Evolutionary conservation across 64 coral and sea anemone genomes (phyloP), one percentile per base, ranked within the genome.

Genomic region (Anthopleura sola): DNA sequence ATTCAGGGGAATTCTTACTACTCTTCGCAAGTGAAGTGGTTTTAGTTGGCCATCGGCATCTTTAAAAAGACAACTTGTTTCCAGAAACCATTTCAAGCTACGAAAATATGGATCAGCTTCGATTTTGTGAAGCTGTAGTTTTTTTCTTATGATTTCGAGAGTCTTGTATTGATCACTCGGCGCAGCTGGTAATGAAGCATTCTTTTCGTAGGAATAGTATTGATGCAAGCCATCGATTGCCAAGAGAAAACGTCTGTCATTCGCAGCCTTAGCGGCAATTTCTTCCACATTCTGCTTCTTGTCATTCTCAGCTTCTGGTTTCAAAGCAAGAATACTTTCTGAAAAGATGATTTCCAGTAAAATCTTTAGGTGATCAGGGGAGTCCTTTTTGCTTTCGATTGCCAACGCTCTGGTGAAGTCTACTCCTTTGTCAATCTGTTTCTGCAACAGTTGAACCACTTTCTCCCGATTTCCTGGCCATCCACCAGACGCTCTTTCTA

Each of bases 341-440:
- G 36, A 13, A 80, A 80, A 80, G 36, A 80, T 80, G 31, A 80
- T 80, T 80, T 80, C 77, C 13, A 80, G 77, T 80, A 80, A 39
- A 6, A 80, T 80, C 39, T 80, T 80, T 18, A 80, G 17, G 17
- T 8, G 12, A 14, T 80, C 37, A 38, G 36, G 77, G 10, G 77
- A 36, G 21, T 34, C 7, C 8, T 0, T 80, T 80, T 80, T 80
- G 16, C 77, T 80, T 80, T 80, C 77, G 77, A 38, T 26, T 2
- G 77, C 36, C 31, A 80, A 39, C 13, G 77, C 8, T 80, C 77
- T 39, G 36, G 39, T 17, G 39, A 80, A 80, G 24, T 80, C 77
- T 38, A 14, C 77, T 44, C 77, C 36, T 80, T 80, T 80, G 7
- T 9, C 37, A 80, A 80, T 80, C 36, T 80, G 33, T 4, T 5